Base-by-base conservation (phyloP, 2,888 invertebrate genomes). In the Adelphocoris suturalis region DNA sequence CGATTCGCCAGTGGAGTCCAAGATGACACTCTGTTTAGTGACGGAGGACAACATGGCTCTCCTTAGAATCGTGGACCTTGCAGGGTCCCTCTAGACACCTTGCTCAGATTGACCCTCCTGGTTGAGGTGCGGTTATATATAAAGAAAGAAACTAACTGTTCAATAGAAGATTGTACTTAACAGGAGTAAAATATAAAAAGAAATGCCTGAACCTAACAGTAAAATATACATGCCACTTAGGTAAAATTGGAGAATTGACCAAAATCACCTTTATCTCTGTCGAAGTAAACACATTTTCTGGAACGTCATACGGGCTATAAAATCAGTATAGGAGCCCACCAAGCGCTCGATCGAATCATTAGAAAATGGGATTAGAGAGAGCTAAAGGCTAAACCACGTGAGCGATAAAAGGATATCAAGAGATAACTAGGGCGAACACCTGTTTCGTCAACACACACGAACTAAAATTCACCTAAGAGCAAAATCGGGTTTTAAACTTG, bases 311-410 rank as follows among this genome's bases (percentile, higher is more conserved):
- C n/a, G 11, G 4, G 80, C 46, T n/a, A 46, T 80, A 46, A 80
- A 80, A 80, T 37, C 80, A 80, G 48, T 80, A 80, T 80, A 37
- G 23, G 23, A 68, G 68, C 68, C 68, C 12, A 68, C 16, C 68
- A 68, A 23, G 27, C 23, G 68, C 23, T 23, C 68, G 68, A 68
- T 23, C 27, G 68, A 23, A 68, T 68, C 23, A 68, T 68, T 23
- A 68, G 23, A 23, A 68, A 68, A 68, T 23, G 68, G 68, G 19
- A 68, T 68, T 68, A 68, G 23, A 68, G 68, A 68, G 23, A 68
- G 68, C 23, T 68, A 68, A 27, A 68, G 27, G 68, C 68, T 68
- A 68, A 68, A 68, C 68, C 68, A 68, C 68, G 68, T 23, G 68
- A 19, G 23, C 68, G 68, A 68, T 68, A 68, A 68, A 68, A 68